These are phyloP conservation scores for Pinctada fucata DNA, from an alignment of 2,888 invertebrate species.

Conservation along the genomic window DNA sequence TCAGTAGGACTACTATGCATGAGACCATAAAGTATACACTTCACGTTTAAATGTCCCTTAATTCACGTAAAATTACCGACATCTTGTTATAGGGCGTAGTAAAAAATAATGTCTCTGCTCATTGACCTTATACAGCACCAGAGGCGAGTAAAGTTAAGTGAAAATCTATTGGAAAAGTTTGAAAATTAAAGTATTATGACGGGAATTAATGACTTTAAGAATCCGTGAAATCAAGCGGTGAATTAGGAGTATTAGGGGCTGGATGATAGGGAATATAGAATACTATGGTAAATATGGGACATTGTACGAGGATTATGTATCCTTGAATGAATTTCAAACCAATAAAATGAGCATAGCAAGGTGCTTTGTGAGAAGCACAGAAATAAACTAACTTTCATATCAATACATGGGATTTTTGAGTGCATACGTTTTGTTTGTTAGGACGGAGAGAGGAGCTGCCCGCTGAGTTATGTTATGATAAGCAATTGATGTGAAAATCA, in stretches of 20 bases:
- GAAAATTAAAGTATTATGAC: neutral
- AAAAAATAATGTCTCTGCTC: neutral
- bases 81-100: too few relatives aligned
- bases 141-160: neutral
- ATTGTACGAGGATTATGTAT: neutral
- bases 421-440: constrained; percentile 3
- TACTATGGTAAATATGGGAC: constrained; percentile 4
- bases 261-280: neutral
- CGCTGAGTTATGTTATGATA: constrained; percentile 1
- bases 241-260: neutral
- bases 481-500: constrained; percentile 2
- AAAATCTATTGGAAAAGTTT: neutral
- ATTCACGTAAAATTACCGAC: too few relatives aligned
- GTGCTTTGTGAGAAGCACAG: neutral
- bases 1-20: too few relatives aligned
- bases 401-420: constrained; percentile 3
- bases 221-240: neutral
- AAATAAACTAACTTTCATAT: constrained; percentile 2
- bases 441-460: neutral
- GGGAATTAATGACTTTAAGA: neutral
- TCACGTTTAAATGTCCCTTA: too few relatives aligned
- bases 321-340: neutral
- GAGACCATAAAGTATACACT: too few relatives aligned
- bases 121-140: neutral
- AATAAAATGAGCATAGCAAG: constrained; percentile 1